These are phyloP conservation scores for Hypothenemus hampei DNA, from an alignment of 1,140 invertebrate genomes.

Conservation along the genomic window DNA sequence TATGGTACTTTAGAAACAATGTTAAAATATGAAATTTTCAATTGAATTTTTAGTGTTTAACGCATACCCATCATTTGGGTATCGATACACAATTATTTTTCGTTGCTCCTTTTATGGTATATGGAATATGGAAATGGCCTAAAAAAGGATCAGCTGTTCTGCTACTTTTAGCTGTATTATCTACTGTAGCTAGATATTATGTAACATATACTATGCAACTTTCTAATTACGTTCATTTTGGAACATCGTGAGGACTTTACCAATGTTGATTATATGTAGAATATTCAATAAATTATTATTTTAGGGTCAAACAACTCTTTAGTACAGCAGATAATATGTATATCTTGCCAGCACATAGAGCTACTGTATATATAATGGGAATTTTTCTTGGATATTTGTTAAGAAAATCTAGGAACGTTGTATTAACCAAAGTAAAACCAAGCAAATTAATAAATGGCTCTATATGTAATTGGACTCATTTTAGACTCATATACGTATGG, in stretches of 20 bases:
- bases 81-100: conserved; percentile 79
- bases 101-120: conserved; percentile 60
- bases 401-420: conserved; percentile 45
- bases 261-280: neutral
- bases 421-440: conserved; percentile 41
- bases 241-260: conserved; percentile 63
- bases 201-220: conserved; percentile 60
- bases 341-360: conserved; percentile 61
- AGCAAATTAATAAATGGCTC: neutral
- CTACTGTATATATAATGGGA: conserved; percentile 68
- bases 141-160: conserved; percentile 53
- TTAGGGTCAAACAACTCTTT: conserved; percentile 62
- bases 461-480: conserved; percentile 28
- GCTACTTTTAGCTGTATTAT: conserved; percentile 50
- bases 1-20: conserved; percentile 47
- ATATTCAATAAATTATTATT: neutral
- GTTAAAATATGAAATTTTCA: neutral
- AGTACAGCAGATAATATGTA: conserved; percentile 67
- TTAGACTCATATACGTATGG: conserved; percentile 52
- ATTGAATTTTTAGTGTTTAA: conserved; percentile 55
- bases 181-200: conserved; percentile 60
- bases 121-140: conserved; percentile 61
- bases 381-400: conserved; percentile 60
- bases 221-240: conserved; percentile 67
- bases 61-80: conserved; percentile 66